phyloP scores from a whole-genome alignment of 2,113 vertebrate species.

The Rhabdomys dilectus region DNA sequence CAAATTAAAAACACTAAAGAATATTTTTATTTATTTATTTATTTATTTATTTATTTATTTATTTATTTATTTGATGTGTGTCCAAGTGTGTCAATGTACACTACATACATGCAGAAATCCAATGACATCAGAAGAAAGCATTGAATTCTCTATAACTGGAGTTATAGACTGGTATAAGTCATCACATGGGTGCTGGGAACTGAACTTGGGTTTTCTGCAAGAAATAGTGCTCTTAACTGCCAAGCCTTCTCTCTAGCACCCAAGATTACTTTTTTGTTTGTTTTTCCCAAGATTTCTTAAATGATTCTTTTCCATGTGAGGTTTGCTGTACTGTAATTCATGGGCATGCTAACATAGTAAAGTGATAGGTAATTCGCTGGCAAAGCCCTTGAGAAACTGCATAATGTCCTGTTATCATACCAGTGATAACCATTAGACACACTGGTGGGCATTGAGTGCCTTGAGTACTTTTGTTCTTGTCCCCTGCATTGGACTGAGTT shows the following conservation, averaged over 20 bases:
- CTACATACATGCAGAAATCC: not conserved
- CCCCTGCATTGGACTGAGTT: not conserved
- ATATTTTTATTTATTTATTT: not conserved
- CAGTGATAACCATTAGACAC: constrained; percentile 51
- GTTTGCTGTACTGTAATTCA: constrained; percentile 66
- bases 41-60: too few species aligned
- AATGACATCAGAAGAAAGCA: not conserved
- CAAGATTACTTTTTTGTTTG: not conserved
- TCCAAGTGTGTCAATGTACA: not conserved
- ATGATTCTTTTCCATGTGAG: constrained; percentile 17
- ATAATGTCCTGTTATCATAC: constrained; percentile 45
- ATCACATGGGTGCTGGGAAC: not conserved
- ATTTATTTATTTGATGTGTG: not conserved
- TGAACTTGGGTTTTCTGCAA: not conserved
- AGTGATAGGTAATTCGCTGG: constrained; percentile 68
- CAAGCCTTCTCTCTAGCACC: not conserved
- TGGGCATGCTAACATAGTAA: constrained; percentile 61
- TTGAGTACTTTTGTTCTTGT: constrained; percentile 37
- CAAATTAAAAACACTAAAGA: constrained; percentile 62
- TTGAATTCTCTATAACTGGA: not conserved
- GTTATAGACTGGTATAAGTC: not conserved
- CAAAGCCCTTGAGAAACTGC: constrained; percentile 51
- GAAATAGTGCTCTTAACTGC: not conserved
- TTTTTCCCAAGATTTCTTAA: constrained; percentile 17
- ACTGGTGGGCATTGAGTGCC: constrained; percentile 19